Evolutionary conservation across 2,797 vertebrate genomes (phyloP).

Genomic region (Alosa sapidissima): DNA sequence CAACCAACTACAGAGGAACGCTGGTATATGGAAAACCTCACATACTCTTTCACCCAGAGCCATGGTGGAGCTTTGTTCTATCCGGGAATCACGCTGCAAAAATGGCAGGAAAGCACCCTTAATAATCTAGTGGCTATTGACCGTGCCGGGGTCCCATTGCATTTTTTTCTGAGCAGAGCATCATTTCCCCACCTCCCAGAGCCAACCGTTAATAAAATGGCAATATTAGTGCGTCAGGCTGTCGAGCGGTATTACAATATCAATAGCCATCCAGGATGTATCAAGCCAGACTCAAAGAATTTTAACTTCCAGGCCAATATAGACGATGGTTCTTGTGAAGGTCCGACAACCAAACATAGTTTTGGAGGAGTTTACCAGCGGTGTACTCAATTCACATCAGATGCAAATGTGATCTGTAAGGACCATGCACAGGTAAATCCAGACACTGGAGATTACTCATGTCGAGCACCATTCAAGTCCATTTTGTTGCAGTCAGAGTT

Average conservation of each 20-base stretch:
- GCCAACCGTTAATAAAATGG: not conserved
- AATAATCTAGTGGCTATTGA: not conserved
- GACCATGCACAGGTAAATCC: not conserved
- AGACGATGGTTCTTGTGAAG: not conserved
- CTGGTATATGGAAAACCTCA: not conserved
- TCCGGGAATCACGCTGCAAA: not conserved
- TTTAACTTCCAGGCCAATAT: not conserved
- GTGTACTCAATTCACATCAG: not conserved
- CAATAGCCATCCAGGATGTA: not conserved
- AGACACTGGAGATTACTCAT: not conserved
- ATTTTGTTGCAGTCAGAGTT: not conserved
- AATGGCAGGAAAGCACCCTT: not conserved
- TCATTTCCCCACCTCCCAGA: not conserved
- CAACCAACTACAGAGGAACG: not conserved
- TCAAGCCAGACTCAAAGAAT: not conserved
- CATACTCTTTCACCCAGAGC: not conserved
- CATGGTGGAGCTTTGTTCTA: not conserved
- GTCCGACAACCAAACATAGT: not conserved
- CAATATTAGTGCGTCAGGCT: not conserved
- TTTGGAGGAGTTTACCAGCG: not conserved
- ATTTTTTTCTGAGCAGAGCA: not conserved
- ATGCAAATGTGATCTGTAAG: not conserved
- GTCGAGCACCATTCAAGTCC: not conserved
- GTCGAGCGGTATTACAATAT: not conserved
- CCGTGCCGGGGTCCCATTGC: not conserved